Evolutionary conservation across 2,797 vertebrate species (phyloP).

Genomic region (Columba guinea): DNA sequence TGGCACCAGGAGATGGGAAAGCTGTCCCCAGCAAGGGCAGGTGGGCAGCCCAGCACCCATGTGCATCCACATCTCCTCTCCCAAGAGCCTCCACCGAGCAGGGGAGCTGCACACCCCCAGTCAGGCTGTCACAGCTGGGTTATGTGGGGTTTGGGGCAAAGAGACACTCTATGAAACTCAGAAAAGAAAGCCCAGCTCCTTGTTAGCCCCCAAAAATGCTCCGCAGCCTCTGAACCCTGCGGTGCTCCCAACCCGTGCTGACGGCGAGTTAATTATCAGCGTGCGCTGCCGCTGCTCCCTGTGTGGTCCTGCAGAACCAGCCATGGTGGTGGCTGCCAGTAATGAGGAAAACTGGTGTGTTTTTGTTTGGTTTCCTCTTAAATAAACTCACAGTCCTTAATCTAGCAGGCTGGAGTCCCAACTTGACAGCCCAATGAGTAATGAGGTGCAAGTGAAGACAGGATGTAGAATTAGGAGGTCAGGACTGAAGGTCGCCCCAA

Average conservation of each 20-base stretch:
- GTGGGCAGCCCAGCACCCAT: neutral
- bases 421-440: conserved; percentile 50
- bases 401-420: conserved; percentile 16
- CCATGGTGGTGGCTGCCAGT: conserved; percentile 1
- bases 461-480: conserved; percentile 52
- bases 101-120: neutral
- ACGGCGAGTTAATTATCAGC: neutral
- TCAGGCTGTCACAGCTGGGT: neutral
- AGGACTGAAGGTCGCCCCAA: neutral
- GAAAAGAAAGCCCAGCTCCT: neutral
- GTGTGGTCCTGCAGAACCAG: conserved; percentile 40
- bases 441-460: conserved; percentile 41
- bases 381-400: conserved; percentile 58
- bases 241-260: neutral
- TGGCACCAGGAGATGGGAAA: fast-evolving
- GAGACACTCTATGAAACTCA: fast-evolving
- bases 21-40: neutral
- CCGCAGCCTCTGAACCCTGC: neutral
- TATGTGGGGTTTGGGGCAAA: neutral
- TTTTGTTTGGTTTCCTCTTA: conserved; percentile 56
- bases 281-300: conserved; percentile 23
- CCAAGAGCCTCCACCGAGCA: neutral
- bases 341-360: conserved; percentile 31
- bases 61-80: neutral
- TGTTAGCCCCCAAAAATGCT: neutral